Conservation (phyloP, 2,888 invertebrate genomes). For the Habrosyne pyritoides region DNA sequence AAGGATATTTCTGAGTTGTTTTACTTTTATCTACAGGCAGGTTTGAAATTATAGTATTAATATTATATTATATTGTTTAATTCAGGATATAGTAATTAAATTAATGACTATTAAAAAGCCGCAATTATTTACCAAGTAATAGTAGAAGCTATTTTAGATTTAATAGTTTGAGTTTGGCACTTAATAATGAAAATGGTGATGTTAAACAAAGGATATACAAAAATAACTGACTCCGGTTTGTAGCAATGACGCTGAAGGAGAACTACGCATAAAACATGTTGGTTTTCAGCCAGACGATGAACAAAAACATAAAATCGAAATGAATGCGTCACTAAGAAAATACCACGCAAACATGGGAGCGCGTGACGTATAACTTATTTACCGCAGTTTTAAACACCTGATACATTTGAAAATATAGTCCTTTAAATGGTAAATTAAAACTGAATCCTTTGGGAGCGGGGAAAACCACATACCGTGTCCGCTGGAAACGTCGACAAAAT, state of each 20-base stretch:
- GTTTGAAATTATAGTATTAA: no score
- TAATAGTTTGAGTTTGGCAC: not conserved
- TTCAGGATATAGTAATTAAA: no score
- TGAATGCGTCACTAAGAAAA: conserved; percentile 45
- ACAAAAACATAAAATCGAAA: conserved; percentile 42
- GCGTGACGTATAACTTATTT: conserved; percentile 1
- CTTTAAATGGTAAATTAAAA: not conserved
- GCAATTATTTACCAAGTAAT: not conserved
- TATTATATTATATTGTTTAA: no score
- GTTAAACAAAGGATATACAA: conserved; percentile 51
- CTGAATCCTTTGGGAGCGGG: conserved; percentile 15
- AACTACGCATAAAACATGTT: conserved; percentile 54
- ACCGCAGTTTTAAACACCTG: not conserved
- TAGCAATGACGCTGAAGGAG: conserved; percentile 44
- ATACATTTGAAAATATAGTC: not conserved
- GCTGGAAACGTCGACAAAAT: conserved; percentile 37
- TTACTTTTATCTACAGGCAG: no score
- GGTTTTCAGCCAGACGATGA: conserved; percentile 44
- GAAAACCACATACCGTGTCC: conserved; percentile 19
- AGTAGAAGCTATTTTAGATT: not conserved
- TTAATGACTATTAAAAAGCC: no score
- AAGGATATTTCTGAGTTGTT: no score
- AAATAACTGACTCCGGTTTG: conserved; percentile 44
- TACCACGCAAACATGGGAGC: conserved; percentile 24
- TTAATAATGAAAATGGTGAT: conserved; percentile 20